Base-by-base conservation (phyloP, 2,113 vertebrate species). In the Tragelaphus imberbis region DNA sequence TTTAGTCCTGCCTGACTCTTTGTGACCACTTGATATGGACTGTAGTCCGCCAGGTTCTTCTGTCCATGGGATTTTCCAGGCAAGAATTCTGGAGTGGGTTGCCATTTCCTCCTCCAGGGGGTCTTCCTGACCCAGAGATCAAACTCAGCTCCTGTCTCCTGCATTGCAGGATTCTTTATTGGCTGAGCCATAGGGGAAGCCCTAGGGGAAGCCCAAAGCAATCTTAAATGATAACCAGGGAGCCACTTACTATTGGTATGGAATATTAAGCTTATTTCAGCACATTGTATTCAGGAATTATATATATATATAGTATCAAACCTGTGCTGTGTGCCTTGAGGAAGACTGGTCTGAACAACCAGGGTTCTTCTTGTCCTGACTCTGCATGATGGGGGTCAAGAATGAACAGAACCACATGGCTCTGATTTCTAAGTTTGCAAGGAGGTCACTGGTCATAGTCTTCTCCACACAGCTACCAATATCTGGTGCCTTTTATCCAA, bases 11-110 rank as follows among this genome's bases (percentile, higher is more conserved):
- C n/a, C 68, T 23, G n/a, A 12, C n/a, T 68, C 14, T 65, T 65
- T 23, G 68, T 71, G n/a, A 71, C n/a, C 68, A 71, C 19, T 71
- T 71, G 19, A 6, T 71, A 71, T 23, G 10, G 68, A 71, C n/a
- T 23, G 68, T 71, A 71, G n/a, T 19, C 19, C 0, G 0, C n/a
- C 68, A 40, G 68, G 68, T 40, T 71, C n/a, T 10, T 71, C 68
- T 71, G 68, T 40, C 68, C 68, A 40, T 11, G n/a, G n/a, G 68
- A 40, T 71, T 71, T 40, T 71, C n/a, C n/a, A 71, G 6, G 19
- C n/a, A 23, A 71, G 68, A 75, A 40, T 75, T 40, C 21, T 75
- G 36, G 68, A 75, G 36, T 75, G 68, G 68, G 68, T 23, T 75
- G 68, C 68, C 68, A 75, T 75, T 75, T 75, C 68, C 68, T 13